Conservation (phyloP, 1,140 invertebrate species). For the Diachasma alloeum region DNA sequence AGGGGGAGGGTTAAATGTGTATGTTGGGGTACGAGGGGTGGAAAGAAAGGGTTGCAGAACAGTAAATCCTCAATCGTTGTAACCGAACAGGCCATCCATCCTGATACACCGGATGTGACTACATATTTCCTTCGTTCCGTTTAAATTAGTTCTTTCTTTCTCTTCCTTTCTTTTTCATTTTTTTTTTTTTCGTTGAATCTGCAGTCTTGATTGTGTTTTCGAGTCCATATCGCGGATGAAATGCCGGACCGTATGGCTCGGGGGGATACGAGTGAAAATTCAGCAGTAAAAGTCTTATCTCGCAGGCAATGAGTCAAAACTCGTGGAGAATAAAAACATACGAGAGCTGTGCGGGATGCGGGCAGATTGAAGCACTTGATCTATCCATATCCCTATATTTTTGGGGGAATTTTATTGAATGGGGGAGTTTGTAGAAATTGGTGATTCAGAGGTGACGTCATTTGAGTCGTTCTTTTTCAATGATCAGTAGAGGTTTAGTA, state of each 20-base stretch:
- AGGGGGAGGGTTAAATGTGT: conserved; percentile 14
- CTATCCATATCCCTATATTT: neutral
- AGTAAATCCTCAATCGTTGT: conserved; percentile 54
- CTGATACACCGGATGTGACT: conserved; percentile 56
- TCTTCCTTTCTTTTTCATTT: neutral
- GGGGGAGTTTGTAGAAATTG: too few relatives aligned
- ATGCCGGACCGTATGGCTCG: neutral
- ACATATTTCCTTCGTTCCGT: conserved; percentile 60
- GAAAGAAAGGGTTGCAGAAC: conserved; percentile 42
- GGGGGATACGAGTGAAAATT: neutral
- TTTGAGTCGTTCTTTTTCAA: too few relatives aligned
- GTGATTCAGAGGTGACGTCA: too few relatives aligned
- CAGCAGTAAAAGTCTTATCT: neutral
- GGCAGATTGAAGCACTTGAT: conserved; percentile 8
- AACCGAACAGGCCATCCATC: conserved; percentile 49
- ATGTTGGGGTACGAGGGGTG: conserved; percentile 9
- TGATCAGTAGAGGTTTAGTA: too few relatives aligned
- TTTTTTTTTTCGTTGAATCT: neutral
- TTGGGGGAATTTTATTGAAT: neutral
- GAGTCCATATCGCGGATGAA: conserved; percentile 17
- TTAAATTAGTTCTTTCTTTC: conserved; percentile 58
- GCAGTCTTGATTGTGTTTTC: conserved; percentile 45
- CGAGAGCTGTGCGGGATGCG: neutral
- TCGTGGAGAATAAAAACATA: neutral
- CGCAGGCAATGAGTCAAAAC: neutral